Evolutionary conservation across 2,888 invertebrate species (phyloP).

Genomic region (Lypha dubia): DNA sequence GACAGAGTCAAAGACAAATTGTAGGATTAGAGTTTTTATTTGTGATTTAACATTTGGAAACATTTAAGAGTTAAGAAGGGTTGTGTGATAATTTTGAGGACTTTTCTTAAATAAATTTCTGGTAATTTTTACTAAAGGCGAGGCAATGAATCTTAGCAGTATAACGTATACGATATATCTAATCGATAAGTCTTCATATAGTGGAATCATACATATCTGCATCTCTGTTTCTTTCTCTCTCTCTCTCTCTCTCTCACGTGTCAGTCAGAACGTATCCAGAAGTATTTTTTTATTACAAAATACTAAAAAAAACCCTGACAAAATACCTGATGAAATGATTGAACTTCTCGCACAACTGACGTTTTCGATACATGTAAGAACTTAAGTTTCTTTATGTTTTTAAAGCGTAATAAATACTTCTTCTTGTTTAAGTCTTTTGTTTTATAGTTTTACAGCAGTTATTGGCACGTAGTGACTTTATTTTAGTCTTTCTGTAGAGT

Average conservation of each 20-base stretch:
- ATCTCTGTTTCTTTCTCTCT: too few relatives aligned
- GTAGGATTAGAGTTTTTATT: constrained; percentile 30
- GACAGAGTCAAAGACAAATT: constrained; percentile 22
- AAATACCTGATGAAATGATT: background rate
- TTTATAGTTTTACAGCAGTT: constrained; percentile 34
- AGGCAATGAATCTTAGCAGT: too few relatives aligned
- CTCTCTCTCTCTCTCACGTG: too few relatives aligned
- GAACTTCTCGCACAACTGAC: background rate
- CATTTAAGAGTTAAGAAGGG: background rate
- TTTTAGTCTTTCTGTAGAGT: constrained; percentile 34
- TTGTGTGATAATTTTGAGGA: background rate
- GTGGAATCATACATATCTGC: too few relatives aligned
- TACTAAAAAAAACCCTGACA: too few relatives aligned
- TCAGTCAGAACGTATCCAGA: too few relatives aligned
- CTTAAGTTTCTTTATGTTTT: constrained; percentile 18
- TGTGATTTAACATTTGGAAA: background rate
- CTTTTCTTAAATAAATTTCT: too few relatives aligned
- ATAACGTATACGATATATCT: too few relatives aligned
- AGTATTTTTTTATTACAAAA: too few relatives aligned
- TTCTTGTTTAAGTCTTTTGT: constrained; percentile 20
- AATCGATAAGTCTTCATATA: too few relatives aligned
- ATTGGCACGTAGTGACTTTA: constrained; percentile 48
- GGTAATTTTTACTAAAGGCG: too few relatives aligned
- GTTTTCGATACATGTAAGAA: background rate
- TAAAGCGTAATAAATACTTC: constrained; percentile 46